Base-by-base conservation (phyloP, 2,113 vertebrate species). In the Cyphomyrus plagiostoma region DNA sequence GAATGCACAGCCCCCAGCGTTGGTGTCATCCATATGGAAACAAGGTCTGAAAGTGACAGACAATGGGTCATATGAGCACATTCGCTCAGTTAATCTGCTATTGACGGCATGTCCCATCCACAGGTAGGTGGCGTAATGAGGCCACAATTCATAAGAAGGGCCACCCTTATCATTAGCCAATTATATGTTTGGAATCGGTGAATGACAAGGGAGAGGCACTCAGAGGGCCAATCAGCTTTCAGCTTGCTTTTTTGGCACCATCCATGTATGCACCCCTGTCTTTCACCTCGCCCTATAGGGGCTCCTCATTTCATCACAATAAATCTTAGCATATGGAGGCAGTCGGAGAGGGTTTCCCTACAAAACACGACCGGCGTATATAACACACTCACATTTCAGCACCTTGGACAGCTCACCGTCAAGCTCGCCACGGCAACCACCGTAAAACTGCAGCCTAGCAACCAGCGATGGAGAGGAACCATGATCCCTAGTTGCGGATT, bases 41-140 rank as follows among this genome's bases (percentile, higher is more conserved):
- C 17, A 39, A 46, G 8, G 80, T 21, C 4, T 45, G 80, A 83
- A 83, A 21, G 1, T 83, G 42, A 91, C 93, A 94, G 93, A 94
- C 90, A 92, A 91, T 85, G 90, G 91, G 89, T 92, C 92, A 93
- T 77, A 92, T 30, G 92, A 94, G 94, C 93, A 91, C 92, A 92
- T 94, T 93, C 93, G 91, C 93, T 93, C 93, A 95, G 95, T 94
- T 92, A 95, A 91, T 93, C 91, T 92, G 91, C 91, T 95, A 94
- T 95, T 95, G 93, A 91, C 89, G 91, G 87, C 83, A 88, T 62
- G 23, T n/a, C 91, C 91, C 91, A 93, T 91, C 89, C 90, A 52
- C 89, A 35, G 9, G 9, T n/a, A 62, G 23, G 23, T 23, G 56
- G 21, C 23, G 2, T n/a, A 62, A n/a, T 7, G 8, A 2, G 56